Evolutionary conservation across 2,113 vertebrate genomes (phyloP), one percentile per base, ranked within the genome.

Genomic region (Spermophilus dauricus): DNA sequence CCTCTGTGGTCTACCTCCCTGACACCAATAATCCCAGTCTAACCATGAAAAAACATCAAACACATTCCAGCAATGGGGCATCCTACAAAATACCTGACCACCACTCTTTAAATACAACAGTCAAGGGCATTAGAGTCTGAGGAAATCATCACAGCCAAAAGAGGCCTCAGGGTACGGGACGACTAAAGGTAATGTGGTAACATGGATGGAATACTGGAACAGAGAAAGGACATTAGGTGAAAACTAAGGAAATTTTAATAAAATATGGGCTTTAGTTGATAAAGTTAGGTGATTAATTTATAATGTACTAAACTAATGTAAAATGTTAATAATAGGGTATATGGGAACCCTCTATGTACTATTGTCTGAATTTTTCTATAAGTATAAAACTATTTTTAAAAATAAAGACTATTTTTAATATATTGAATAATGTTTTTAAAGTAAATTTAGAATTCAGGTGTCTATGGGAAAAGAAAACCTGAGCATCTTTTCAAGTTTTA

Each of bases 341-440:
- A 42, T 85, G 89, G 37, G 32, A 96, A 75, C 26, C 42, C 13
- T 95, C 12, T 69, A 10, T 34, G 1, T 65, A 18, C 53, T 78
- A 1, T 80, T 78, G 4, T 76, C 28, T 82, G 73, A 67, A 18
- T 48, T 78, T 48, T 89, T 88, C 84, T 88, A 0, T 92, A 91
- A 76, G 37, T 78, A 48, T 86, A 28, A 93, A 93, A 86, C 30
- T 84, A 39, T 51, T 86, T 48, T 76, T n/a, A 13, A 94, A 53
- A 80, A 26, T 75, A 63, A 65, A 17, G 26, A 70, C 48, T 85
- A 22, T 72, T 67, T n/a, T 77, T 83, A 90, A 45, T 42, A 48
- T 5, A 67, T 12, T 58, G 42, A 83, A 32, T 87, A 87, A 56
- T 82, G 56, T 76, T 86, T 39, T 30, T 4, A 86, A 89, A 86